phyloP scores from a whole-genome alignment of 2,888 invertebrate genomes.

The Elegia similella region DNA sequence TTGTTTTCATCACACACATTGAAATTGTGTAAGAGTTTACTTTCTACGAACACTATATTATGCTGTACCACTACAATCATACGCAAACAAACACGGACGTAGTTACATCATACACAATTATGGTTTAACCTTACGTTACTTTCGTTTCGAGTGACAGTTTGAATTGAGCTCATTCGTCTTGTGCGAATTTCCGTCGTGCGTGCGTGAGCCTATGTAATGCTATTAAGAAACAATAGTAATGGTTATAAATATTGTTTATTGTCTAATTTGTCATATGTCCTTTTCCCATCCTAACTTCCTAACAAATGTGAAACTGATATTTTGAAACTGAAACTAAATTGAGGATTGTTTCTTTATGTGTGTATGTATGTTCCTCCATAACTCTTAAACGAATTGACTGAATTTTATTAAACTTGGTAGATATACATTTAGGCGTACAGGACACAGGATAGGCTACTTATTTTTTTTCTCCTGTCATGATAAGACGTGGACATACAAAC shows the following conservation, averaged over 20 bases:
- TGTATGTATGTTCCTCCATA: too few relatives aligned
- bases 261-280: neutral
- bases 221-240: neutral
- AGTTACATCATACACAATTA: conserved; percentile 59
- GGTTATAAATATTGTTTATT: neutral
- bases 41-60: conserved; percentile 15
- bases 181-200: neutral
- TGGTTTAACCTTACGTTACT: conserved; percentile 42
- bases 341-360: too few relatives aligned
- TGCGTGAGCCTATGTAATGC: neutral
- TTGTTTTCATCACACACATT: neutral
- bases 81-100: conserved; percentile 54
- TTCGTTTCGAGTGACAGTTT: conserved; percentile 46
- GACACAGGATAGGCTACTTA: too few relatives aligned
- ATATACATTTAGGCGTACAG: too few relatives aligned
- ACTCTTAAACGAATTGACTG: too few relatives aligned
- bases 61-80: conserved; percentile 32
- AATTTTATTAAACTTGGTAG: too few relatives aligned
- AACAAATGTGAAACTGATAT: too few relatives aligned
- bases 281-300: neutral
- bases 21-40: neutral
- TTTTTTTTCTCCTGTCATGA: too few relatives aligned
- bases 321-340: too few relatives aligned
- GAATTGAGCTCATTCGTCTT: conserved; percentile 34
- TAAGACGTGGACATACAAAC: too few relatives aligned